A percentile compares a stretch with the other conserved stretches of the same genome.
Evolutionary conservation across 2,113 vertebrate species (phyloP).

Genomic region (Cyanocitta stelleri): DNA sequence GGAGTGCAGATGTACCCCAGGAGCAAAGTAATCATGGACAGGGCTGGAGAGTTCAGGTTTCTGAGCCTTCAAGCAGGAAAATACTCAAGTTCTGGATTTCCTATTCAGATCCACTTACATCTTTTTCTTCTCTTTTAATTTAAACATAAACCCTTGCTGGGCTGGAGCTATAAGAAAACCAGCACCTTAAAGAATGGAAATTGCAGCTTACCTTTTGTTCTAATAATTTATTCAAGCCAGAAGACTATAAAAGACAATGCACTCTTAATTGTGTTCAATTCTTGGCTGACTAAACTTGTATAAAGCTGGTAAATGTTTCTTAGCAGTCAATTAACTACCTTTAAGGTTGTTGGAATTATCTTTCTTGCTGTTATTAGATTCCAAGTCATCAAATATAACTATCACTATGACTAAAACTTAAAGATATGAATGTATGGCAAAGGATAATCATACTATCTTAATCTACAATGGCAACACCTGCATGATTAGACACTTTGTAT

Average conservation of each 20-base stretch:
- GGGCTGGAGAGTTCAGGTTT: background rate
- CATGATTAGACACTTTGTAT: background rate
- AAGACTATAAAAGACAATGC: background rate
- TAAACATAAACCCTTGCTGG: background rate
- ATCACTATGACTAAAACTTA: background rate
- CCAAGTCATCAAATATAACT: background rate
- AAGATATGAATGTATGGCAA: background rate
- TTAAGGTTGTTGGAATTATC: background rate
- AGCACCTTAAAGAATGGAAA: background rate
- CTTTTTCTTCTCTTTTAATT: background rate
- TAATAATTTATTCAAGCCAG: background rate
- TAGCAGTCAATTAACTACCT: background rate
- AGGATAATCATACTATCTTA: background rate
- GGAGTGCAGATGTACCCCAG: fast-evolving
- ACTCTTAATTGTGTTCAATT: background rate
- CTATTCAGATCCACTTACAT: background rate
- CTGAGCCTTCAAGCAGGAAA: background rate
- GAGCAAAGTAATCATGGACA: background rate
- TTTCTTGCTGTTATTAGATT: background rate
- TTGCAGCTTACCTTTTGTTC: background rate
- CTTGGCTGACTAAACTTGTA: background rate
- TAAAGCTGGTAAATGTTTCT: background rate
- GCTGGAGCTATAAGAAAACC: background rate
- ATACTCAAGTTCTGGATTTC: background rate
- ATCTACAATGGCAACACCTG: background rate